These are phyloP conservation scores for Allobates femoralis DNA, from an alignment of 2,797 vertebrate species.

Conservation along the genomic window DNA sequence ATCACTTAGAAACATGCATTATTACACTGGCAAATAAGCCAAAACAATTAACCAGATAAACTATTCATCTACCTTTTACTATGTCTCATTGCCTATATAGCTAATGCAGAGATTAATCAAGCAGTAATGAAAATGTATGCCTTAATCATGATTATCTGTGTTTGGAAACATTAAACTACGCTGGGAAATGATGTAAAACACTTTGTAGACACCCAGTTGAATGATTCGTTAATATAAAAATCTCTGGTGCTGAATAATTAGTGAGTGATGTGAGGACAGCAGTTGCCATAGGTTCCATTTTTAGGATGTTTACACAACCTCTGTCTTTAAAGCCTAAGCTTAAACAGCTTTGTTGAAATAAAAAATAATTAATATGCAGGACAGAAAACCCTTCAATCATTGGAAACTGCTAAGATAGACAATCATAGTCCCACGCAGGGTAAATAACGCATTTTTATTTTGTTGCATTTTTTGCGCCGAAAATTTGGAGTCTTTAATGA, in stretches of 20 bases:
- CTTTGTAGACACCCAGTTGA: background rate
- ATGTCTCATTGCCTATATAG: conserved; percentile 7
- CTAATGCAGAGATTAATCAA: conserved; percentile 1
- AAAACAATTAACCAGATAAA: conserved; percentile 34
- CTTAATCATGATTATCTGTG: conserved; percentile 41
- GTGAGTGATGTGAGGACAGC: background rate
- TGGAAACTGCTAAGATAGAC: no score
- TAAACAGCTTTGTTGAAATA: no score
- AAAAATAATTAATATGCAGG: no score
- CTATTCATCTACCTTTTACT: conserved; percentile 18
- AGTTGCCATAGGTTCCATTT: background rate
- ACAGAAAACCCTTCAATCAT: no score
- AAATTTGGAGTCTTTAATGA: no score
- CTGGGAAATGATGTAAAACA: conserved; percentile 2
- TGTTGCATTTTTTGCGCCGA: no score
- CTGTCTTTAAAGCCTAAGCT: background rate
- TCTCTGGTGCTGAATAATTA: background rate
- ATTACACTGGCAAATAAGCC: conserved; percentile 31
- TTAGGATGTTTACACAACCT: background rate
- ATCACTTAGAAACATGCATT: conserved; percentile 30
- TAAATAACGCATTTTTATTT: no score
- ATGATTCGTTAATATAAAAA: background rate
- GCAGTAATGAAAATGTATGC: background rate
- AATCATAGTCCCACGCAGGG: no score
- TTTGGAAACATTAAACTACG: conserved; percentile 26